Evolutionary conservation across 2,888 invertebrate species (phyloP), one percentile per base, ranked within the genome.

Genomic region (Phyllotreta cruciferae): DNA sequence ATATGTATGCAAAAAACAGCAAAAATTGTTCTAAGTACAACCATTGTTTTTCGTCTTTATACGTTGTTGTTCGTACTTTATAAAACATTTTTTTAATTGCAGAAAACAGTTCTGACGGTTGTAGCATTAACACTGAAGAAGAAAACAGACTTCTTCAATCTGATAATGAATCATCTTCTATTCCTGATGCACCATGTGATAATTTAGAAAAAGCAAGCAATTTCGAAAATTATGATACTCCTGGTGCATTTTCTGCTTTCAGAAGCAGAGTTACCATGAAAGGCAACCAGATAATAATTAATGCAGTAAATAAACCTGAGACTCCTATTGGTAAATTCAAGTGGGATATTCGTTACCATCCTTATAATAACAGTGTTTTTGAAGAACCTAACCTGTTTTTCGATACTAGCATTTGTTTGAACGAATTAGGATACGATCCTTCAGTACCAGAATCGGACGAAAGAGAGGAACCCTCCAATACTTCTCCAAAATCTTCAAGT

Each of bases 381-480:
- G 24, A 24, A 24, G 24, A 11, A 9, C 42, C 56, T 2, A 35
- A 56, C 2, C 1, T 6, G 5, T 36, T 37, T 2, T 36, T 36
- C n/a, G 13, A 10, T 52, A n/a, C 8, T 0, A 34, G 6, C 2
- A 7, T 64, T 6, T 41, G 11, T 9, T 35, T 64, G 8, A 13
- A 64, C 0, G 64, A 64, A 35, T 11, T 64, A 24, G 64, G 64
- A 7, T 64, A 53, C n/a, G 34, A 38, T 14, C n/a, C 56, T 11
- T 34, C 8, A 4, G 3, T 10, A 14, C 3, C 14, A 41, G 38
- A 52, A 1, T n/a, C 8, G n/a, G 47, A 38, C 0, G 24, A 10
- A 5, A 6, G 9, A 38, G 49, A 49, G 10, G 34, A 42, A 10
- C 5, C 56, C 14, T 34, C 11, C n/a, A 49, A 34, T 38, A 34